Conservation (phyloP, 2,113 vertebrate species). For the Oophaga pumilio region DNA sequence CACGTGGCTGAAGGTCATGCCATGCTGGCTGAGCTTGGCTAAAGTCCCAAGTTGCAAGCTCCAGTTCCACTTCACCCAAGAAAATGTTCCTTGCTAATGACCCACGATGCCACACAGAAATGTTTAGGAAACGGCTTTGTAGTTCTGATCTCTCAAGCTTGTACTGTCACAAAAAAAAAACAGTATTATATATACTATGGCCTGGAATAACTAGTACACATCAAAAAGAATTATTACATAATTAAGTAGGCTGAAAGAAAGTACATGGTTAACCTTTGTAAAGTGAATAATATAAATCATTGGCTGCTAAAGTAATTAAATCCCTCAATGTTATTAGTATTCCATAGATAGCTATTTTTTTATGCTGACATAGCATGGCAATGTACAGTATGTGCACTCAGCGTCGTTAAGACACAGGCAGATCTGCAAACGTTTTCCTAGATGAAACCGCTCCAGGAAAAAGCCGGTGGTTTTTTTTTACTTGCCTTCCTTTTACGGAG, state of each 20-base stretch:
- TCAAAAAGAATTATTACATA: not conserved
- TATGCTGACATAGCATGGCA: too few relatives aligned
- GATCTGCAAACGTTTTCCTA: too few relatives aligned
- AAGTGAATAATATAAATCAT: too few relatives aligned
- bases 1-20: constrained; percentile 86
- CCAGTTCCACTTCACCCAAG: constrained; percentile 89
- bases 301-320: too few relatives aligned
- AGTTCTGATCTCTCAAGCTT: constrained; percentile 82
- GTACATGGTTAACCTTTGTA: too few relatives aligned
- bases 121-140: constrained; percentile 81
- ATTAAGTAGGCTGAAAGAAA: not conserved
- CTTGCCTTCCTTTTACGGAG: too few relatives aligned
- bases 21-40: constrained; percentile 75
- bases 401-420: too few relatives aligned
- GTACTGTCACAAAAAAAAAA: constrained; percentile 75
- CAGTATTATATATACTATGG: not conserved
- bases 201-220: not conserved
- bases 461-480: too few relatives aligned
- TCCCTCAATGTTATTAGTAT: too few relatives aligned
- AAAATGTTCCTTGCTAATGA: constrained; percentile 88
- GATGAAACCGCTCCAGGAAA: too few relatives aligned
- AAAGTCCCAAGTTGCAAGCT: constrained; percentile 88
- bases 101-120: constrained; percentile 94
- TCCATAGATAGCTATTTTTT: too few relatives aligned
- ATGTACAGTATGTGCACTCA: too few relatives aligned